Conservation (phyloP, 1,140 invertebrate genomes). For the Trinorchestia longiramus region DNA sequence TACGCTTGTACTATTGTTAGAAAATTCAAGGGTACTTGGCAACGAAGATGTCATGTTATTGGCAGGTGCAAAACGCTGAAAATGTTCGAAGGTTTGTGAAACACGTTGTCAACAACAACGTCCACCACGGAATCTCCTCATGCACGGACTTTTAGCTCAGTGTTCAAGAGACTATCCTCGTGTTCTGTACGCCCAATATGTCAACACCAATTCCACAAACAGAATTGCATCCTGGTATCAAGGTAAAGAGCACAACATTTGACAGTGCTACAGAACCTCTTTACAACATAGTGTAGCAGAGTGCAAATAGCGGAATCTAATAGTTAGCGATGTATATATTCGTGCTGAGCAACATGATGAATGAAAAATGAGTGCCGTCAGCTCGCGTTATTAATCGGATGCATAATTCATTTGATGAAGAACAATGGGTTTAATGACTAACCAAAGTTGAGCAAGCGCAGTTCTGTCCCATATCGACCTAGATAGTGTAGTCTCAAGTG, state of each 20-base stretch:
- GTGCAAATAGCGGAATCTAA: neutral
- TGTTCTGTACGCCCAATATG: neutral
- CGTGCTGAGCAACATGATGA: neutral
- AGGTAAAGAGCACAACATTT: neutral
- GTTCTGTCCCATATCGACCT: neutral
- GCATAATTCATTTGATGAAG: neutral
- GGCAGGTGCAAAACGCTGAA: neutral
- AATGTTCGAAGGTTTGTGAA: neutral
- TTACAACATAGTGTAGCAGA: neutral
- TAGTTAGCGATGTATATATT: neutral
- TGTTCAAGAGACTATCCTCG: neutral
- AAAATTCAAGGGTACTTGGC: too few relatives aligned
- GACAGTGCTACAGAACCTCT: neutral
- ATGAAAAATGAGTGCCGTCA: neutral
- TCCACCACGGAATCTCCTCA: neutral
- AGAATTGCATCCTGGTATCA: neutral
- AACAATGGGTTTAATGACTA: neutral
- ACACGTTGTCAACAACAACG: neutral
- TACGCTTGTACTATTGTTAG: too few relatives aligned
- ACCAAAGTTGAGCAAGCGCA: neutral
- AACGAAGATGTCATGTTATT: neutral
- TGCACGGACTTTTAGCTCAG: neutral
- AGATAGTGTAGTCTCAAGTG: neutral
- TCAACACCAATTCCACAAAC: neutral
- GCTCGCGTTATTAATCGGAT: neutral